Evolutionary conservation across 2,888 invertebrate species (phyloP).

Genomic region (Eristalis arbustorum): DNA sequence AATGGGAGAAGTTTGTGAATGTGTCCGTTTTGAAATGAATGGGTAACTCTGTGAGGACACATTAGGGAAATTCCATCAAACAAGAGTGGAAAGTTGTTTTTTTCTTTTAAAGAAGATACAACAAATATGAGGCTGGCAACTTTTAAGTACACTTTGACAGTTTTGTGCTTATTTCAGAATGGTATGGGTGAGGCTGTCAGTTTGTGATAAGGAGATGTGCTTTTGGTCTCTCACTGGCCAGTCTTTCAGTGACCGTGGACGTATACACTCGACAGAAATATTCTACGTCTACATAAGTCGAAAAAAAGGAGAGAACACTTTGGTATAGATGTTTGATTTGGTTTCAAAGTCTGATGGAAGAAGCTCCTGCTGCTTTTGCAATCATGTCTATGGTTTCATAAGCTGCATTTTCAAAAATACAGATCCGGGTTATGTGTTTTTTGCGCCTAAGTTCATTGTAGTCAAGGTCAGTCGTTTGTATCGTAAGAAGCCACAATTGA

Average conservation of each 20-base stretch:
- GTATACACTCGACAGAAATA: no score
- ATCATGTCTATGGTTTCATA: no score
- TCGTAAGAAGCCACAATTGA: no score
- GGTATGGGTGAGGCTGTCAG: neutral
- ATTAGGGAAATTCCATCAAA: conserved; percentile 52
- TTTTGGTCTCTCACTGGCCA: neutral
- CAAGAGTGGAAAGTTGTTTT: conserved; percentile 32
- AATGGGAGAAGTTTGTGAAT: conserved; percentile 36
- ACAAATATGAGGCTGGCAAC: conserved; percentile 29
- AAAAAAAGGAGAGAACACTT: no score
- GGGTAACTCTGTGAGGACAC: conserved; percentile 34
- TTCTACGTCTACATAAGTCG: no score
- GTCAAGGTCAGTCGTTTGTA: no score
- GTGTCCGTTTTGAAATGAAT: conserved; percentile 39
- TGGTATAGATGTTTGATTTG: no score
- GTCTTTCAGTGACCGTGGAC: neutral
- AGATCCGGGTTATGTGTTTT: no score
- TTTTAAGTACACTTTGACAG: conserved; percentile 49
- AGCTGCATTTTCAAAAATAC: no score
- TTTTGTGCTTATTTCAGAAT: neutral
- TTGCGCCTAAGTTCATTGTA: no score
- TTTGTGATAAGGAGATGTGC: neutral
- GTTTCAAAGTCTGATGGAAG: no score
- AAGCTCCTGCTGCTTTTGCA: no score
- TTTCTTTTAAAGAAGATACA: neutral